Conservation (phyloP, 2,113 vertebrate species). For the Rhipidura dahli region DNA sequence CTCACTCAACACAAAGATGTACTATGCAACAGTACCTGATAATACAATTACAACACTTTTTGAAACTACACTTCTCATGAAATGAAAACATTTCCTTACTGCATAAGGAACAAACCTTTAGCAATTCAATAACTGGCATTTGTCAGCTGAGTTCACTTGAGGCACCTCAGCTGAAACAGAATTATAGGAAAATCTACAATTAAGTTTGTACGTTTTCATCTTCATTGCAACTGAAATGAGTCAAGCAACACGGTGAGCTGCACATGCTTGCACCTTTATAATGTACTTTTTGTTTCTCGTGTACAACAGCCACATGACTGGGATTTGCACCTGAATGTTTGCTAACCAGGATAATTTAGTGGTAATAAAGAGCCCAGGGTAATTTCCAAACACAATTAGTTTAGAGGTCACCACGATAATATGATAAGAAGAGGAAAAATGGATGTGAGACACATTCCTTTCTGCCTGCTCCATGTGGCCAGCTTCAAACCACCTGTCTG, state of each 20-base stretch:
- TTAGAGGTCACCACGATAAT: background rate
- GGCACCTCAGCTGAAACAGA: background rate
- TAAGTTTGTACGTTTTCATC: background rate
- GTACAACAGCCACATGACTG: background rate
- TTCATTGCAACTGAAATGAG: background rate
- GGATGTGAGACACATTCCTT: background rate
- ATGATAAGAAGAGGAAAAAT: background rate
- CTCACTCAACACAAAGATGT: background rate
- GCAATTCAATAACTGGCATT: background rate
- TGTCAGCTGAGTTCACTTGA: background rate
- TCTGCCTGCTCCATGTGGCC: fast-evolving
- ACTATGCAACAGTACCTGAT: background rate
- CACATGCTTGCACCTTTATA: background rate
- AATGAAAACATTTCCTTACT: background rate
- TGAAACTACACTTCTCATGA: background rate
- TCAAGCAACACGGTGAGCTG: background rate
- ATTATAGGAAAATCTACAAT: background rate
- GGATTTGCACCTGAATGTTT: background rate
- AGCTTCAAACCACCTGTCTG: fast-evolving
- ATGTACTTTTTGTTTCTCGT: background rate
- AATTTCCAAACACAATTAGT: background rate
- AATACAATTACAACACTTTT: background rate
- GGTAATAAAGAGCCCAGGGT: background rate
- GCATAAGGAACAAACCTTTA: background rate
- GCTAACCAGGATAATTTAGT: background rate